These are phyloP conservation scores for Agrypnus murinus DNA, from an alignment of 2,888 invertebrate genomes.

Conservation along the genomic window DNA sequence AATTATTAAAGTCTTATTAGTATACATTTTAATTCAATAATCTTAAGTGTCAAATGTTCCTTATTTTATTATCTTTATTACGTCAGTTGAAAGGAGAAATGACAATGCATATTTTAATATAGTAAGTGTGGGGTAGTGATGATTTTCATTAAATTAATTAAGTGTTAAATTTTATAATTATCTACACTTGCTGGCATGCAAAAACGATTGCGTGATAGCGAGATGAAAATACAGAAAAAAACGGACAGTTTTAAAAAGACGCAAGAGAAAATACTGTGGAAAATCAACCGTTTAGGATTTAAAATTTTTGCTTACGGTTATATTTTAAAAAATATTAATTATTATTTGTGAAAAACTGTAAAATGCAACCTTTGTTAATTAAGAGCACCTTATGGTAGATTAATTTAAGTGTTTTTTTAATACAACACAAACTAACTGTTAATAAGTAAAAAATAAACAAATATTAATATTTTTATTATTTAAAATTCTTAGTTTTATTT, in stretches of 20 bases:
- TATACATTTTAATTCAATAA: neutral
- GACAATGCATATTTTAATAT: neutral
- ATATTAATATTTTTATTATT: too few relatives aligned
- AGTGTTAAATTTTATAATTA: constrained; percentile 8
- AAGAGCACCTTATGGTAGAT: neutral
- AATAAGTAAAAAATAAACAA: too few relatives aligned
- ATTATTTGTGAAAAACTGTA: too few relatives aligned
- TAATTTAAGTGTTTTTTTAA: too few relatives aligned
- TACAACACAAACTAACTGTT: too few relatives aligned
- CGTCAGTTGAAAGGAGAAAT: constrained; percentile 13
- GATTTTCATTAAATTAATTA: constrained; percentile 9
- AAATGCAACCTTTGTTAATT: neutral
- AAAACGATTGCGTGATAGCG: constrained; percentile 19
- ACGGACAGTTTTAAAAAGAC: neutral
- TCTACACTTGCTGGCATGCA: constrained; percentile 26
- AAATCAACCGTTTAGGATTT: neutral
- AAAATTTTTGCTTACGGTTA: too few relatives aligned
- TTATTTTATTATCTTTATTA: neutral
- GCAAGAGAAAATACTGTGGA: neutral
- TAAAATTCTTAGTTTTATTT: too few relatives aligned
- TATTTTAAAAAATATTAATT: too few relatives aligned
- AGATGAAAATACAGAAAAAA: constrained; percentile 10
- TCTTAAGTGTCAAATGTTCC: neutral
- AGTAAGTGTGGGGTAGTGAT: neutral
- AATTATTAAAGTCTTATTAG: neutral